These are phyloP conservation scores for Epinotia bilunana DNA, from an alignment of 2,888 invertebrate species.

Conservation along the genomic window DNA sequence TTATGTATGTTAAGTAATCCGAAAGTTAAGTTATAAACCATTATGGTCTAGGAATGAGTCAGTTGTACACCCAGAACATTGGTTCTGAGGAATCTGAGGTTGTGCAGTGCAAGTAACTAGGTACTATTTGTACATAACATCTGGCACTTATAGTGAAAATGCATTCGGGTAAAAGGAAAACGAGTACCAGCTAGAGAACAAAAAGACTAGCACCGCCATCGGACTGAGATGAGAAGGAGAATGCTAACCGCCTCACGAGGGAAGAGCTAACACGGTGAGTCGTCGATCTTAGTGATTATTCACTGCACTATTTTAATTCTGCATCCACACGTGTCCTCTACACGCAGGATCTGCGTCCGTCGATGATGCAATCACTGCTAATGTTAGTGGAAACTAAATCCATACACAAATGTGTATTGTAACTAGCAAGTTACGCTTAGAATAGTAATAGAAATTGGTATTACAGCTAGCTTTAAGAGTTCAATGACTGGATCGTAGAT, in stretches of 20 bases:
- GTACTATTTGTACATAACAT: neutral
- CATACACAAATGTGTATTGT: constrained; percentile 22
- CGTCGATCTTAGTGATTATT: constrained; percentile 70
- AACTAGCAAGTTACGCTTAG: neutral
- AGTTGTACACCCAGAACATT: neutral
- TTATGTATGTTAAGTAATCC: neutral
- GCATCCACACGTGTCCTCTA: constrained; percentile 66
- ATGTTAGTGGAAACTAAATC: constrained; percentile 43
- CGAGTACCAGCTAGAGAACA: constrained; percentile 11
- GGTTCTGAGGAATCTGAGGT: no score
- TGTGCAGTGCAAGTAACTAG: no score
- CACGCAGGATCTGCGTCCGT: constrained; percentile 51
- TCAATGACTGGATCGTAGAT: neutral
- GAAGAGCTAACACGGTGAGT: constrained; percentile 38
- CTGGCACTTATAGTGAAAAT: neutral
- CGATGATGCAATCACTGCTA: constrained; percentile 58
- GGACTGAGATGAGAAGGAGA: constrained; percentile 47
- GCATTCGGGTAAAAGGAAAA: constrained; percentile 17
- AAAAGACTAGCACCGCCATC: constrained; percentile 21
- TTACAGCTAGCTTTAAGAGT: neutral
- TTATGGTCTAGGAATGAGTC: neutral
- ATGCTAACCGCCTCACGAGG: constrained; percentile 18
- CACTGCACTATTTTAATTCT: constrained; percentile 75
- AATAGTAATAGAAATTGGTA: neutral
- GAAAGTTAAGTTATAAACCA: neutral